Evolutionary conservation across 1,140 invertebrate genomes (phyloP), one percentile per base, ranked within the genome.

Genomic region (Drosophila sulfurigaster): DNA sequence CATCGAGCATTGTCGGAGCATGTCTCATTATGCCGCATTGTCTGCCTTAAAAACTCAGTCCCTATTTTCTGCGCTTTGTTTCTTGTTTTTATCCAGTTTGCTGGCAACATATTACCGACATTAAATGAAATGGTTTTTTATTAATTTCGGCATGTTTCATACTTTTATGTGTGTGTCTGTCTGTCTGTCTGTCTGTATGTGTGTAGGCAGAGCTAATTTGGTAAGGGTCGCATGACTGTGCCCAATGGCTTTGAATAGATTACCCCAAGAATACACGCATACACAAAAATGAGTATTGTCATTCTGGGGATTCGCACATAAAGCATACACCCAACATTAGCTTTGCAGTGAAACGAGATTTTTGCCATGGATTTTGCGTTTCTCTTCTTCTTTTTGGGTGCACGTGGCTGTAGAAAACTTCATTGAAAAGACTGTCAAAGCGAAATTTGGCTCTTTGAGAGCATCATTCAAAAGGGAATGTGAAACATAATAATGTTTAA

Each of bases 111-210:
- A 83, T 79, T 87, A 77, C 62, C 49, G 38, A 45, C 76, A 87
- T 88, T 78, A 88, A 87, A 88, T 51, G 69, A 66, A 80, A 87
- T 88, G 83, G 68, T 62, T 70, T 87, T 74, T 80, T 82, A 83
- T 88, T 87, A 88, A 88, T 87, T 88, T 80, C 73, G 45, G 28
- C 64, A 57, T 80, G 66, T 74, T 78, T 78, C 74, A 67, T 75
- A 75, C 45, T 75, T 75, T 70, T 58, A 48, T 60, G 25, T 48
- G 28, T 52, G 13, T 32, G 6, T 35, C 10, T 49, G 6, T 46
- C 1, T 45, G 10, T 20, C 20, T 64, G 51, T 64, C n/a, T 59
- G 16, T 49, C 11, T 57, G 35, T n/a, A n/a, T 32, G n/a, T 56
- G 25, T 25, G 25, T 32, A 5, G 11, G 15, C 41, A 0, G 56